Evolutionary conservation across 2,113 vertebrate genomes (phyloP), one percentile per base, ranked within the genome.

Genomic region (Osmerus mordax): DNA sequence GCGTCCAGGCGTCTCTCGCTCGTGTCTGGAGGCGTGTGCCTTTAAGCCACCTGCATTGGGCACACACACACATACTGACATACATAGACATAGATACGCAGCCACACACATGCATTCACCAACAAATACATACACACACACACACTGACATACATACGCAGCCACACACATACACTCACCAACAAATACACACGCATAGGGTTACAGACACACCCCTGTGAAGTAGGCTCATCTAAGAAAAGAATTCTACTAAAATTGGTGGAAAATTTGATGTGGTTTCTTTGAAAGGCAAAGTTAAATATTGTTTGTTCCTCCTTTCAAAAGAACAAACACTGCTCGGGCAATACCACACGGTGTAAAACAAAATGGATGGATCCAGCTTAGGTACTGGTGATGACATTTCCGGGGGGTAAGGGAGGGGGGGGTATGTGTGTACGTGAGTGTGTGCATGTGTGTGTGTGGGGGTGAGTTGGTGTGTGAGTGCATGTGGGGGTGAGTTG

Each of bases 231-330:
- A 51, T 0, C 2, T 41, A 60, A 5, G 18, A 15, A 32, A 3
- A 53, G 0, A 67, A 58, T 12, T 14, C 63, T 7, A 29, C 6
- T 47, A 16, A 4, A 1, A 60, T n/a, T 13, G 14, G 21, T 25
- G 58, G 25, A 54, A 53, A 72, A 4, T 58, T 69, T 52, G 77
- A 81, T 63, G 74, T 79, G 77, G 74, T 61, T 61, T 32, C 14
- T 62, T 7, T 16, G 61, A 28, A 28, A 12, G 28, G 25, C 11
- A 9, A 9, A 21, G n/a, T n/a, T 15, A 25, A 18, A 28, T 3
- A 62, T 15, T 13, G 14, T 32, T n/a, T 56, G 14, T 56, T 36
- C 29, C 62, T 64, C 23, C 12, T 62, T 15, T 62, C 9, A 9
- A 5, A 14, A 29, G 61, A 13, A 12, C 29, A 28, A 14, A 25